Conservation (phyloP, 2,888 invertebrate genomes). For the Drosophila testacea region DNA sequence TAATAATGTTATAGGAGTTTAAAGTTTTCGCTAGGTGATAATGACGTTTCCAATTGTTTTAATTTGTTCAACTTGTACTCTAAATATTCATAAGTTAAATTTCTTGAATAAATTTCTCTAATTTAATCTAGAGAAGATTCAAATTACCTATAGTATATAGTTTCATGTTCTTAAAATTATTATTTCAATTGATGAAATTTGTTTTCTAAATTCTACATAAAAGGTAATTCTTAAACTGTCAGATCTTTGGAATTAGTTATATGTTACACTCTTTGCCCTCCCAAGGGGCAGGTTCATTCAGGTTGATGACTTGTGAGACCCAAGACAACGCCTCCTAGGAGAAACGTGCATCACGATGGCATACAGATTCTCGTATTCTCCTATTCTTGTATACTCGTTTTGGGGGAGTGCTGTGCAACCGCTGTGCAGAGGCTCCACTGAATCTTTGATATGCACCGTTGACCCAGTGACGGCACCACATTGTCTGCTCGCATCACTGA, state of each 20-base stretch:
- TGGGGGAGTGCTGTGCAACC: constrained; percentile 17
- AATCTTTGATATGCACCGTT: constrained; percentile 36
- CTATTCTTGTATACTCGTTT: neutral
- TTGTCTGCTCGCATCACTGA: constrained; percentile 41
- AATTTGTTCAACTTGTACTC: too few relatives aligned
- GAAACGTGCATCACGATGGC: constrained; percentile 72
- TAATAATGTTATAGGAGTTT: too few relatives aligned
- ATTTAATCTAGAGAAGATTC: too few relatives aligned
- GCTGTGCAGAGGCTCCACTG: constrained; percentile 27
- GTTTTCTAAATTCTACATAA: too few relatives aligned
- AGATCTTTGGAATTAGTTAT: neutral
- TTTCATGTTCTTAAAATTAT: too few relatives aligned
- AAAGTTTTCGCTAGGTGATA: too few relatives aligned
- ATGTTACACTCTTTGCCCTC: neutral
- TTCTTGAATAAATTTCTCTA: too few relatives aligned
- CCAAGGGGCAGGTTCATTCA: neutral
- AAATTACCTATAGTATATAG: too few relatives aligned
- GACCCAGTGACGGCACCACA: constrained; percentile 15
- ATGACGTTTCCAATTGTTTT: too few relatives aligned
- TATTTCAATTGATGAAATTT: too few relatives aligned
- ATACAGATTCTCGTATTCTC: constrained; percentile 25
- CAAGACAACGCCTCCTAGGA: constrained; percentile 16
- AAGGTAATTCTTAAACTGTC: too few relatives aligned
- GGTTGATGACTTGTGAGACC: constrained; percentile 5
- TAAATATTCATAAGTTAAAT: too few relatives aligned